These are phyloP conservation scores for Toxotes lorentzi DNA, from an alignment of 2,797 vertebrate genomes.

Conservation along the genomic window DNA sequence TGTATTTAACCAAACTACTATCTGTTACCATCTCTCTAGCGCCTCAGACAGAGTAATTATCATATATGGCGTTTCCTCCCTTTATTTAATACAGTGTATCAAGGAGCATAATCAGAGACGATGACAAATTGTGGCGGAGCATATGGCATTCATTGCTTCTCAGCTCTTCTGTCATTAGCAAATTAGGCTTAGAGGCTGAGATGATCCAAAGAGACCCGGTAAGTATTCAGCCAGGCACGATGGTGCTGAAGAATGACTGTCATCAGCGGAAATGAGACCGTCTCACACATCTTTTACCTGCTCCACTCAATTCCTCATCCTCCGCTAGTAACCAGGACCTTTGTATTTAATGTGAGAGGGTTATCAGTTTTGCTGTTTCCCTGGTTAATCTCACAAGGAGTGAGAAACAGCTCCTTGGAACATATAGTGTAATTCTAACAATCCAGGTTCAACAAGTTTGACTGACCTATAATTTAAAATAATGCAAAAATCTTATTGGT, in stretches of 20 bases:
- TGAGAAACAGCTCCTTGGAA: conserved; percentile 24
- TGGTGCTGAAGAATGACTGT: conserved; percentile 79
- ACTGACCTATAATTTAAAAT: conserved; percentile 39
- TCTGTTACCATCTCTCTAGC: conserved; percentile 34
- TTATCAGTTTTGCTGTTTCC: conserved; percentile 29
- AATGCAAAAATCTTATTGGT: conserved; percentile 4
- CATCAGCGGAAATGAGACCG: conserved; percentile 77
- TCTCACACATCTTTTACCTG: conserved; percentile 68
- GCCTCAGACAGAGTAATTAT: conserved; percentile 57
- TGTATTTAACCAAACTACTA: conserved; percentile 56
- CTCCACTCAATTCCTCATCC: conserved; percentile 53
- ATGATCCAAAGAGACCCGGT: conserved; percentile 72
- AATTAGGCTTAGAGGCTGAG: conserved; percentile 82
- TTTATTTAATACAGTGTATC: conserved; percentile 72
- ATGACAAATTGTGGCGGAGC: conserved; percentile 78
- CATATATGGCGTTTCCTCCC: conserved; percentile 48
- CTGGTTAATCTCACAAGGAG: conserved; percentile 36
- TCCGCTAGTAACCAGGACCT: conserved; percentile 32
- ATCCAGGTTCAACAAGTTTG: conserved; percentile 11
- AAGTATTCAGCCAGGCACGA: conserved; percentile 74
- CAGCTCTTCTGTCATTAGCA: conserved; percentile 83
- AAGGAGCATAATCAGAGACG: conserved; percentile 73
- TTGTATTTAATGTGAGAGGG: conserved; percentile 46
- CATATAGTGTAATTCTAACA: conserved; percentile 4
- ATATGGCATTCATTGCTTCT: conserved; percentile 84